phyloP scores from a whole-genome alignment of 2,888 invertebrate genomes.

The Mechanitis mazaeus region DNA sequence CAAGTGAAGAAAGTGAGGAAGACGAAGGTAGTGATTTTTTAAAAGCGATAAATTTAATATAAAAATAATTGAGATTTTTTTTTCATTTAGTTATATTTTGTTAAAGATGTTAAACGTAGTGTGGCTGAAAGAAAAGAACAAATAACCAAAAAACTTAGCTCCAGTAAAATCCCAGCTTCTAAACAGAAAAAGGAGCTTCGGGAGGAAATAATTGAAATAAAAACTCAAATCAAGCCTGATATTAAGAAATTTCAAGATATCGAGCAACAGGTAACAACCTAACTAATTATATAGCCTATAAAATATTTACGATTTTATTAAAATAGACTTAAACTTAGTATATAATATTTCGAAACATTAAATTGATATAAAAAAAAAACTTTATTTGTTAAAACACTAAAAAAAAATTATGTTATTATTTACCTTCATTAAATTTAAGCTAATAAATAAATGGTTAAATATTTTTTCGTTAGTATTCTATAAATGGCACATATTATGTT shows the following conservation, averaged over 20 bases:
- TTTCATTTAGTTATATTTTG: conserved; percentile 21
- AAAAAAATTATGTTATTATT: too few species aligned
- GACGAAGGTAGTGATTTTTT: conserved; percentile 57
- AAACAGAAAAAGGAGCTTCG: conserved; percentile 84
- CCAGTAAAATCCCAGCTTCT: conserved; percentile 83
- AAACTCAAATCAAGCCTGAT: conserved; percentile 79
- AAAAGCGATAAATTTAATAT: background rate
- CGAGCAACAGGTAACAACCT: conserved; percentile 58
- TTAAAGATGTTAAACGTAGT: conserved; percentile 77
- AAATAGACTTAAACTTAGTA: too few species aligned
- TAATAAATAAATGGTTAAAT: too few species aligned
- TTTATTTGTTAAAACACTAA: too few species aligned
- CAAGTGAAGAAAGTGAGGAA: conserved; percentile 74
- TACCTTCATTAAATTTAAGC: too few species aligned
- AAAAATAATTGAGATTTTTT: background rate
- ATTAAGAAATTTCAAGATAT: conserved; percentile 73
- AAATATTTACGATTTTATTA: too few species aligned
- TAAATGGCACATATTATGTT: background rate
- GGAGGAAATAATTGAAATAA: conserved; percentile 83
- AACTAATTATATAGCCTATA: too few species aligned
- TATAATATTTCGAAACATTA: too few species aligned
- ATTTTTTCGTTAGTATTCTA: background rate
- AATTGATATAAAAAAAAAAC: too few species aligned
- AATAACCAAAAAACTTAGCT: conserved; percentile 83
- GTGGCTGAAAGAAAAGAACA: conserved; percentile 86